Evolutionary conservation across 2,888 invertebrate genomes (phyloP).

Genomic region (Tetranychus truncatus): DNA sequence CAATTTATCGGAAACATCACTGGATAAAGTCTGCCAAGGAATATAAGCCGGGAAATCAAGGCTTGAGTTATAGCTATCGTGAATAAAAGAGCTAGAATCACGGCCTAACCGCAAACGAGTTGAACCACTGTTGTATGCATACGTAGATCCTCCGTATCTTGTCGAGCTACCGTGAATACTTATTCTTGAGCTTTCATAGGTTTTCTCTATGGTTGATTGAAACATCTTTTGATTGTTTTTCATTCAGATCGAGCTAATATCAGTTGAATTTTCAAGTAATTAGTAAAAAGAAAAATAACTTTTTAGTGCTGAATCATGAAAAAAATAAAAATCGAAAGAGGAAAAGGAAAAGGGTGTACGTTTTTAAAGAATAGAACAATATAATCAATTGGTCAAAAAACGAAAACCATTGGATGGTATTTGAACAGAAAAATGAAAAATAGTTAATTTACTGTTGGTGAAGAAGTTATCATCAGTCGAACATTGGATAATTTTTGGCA

Average conservation of each 20-base stretch:
- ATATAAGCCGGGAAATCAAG: constrained; percentile 28
- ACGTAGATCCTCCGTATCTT: constrained; percentile 4
- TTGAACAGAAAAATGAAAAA: no score
- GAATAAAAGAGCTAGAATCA: constrained; percentile 3
- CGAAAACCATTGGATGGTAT: no score
- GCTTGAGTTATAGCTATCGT: constrained; percentile 20
- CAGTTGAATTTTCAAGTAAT: background rate
- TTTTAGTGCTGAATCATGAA: no score
- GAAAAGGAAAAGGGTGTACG: no score
- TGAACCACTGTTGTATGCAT: background rate
- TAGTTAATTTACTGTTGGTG: no score
- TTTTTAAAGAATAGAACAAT: no score
- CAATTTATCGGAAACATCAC: constrained; percentile 26
- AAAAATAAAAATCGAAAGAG: no score
- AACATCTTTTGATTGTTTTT: background rate
- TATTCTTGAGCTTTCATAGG: background rate
- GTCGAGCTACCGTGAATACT: background rate
- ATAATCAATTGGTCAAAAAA: no score
- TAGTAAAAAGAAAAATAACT: background rate
- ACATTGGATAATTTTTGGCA: no score
- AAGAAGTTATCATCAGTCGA: no score
- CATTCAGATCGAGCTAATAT: background rate
- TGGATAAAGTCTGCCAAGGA: constrained; percentile 28
- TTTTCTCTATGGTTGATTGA: background rate
- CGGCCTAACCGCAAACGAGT: background rate